Conservation (phyloP, 2,113 vertebrate genomes). For the Saccopteryx leptura region DNA sequence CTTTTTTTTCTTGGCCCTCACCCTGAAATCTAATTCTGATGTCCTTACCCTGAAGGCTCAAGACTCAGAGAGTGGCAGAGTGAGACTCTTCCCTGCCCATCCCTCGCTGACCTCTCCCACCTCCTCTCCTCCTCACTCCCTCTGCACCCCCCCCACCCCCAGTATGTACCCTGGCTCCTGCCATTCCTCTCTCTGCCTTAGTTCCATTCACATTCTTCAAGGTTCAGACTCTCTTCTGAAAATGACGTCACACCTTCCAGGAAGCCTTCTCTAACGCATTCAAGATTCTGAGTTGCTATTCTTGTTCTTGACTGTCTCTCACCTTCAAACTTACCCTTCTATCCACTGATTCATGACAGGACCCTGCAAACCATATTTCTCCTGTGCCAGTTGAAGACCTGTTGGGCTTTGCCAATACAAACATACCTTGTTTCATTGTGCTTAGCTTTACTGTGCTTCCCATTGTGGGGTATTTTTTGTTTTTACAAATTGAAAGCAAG, state of each 20-base stretch:
- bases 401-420: background rate
- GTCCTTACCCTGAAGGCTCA: background rate
- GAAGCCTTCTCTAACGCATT: background rate
- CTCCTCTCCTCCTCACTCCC: too few species aligned
- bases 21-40: background rate
- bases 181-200: background rate
- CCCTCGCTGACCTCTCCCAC: too few species aligned
- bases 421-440: background rate
- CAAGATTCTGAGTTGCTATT: background rate
- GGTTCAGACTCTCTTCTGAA: background rate
- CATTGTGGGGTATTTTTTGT: background rate
- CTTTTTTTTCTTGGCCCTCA: background rate
- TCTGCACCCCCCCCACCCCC: too few species aligned
- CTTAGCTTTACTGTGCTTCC: background rate
- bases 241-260: background rate
- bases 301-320: background rate
- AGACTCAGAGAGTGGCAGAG: background rate
- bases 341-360: background rate
- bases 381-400: background rate
- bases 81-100: background rate
- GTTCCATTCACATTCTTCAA: background rate
- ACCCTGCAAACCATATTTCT: background rate
- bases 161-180: background rate
- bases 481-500: background rate
- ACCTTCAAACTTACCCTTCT: background rate